Percentiles rank a stretch among this genome's conserved stretches.
Conservation (phyloP, 2,888 invertebrate species). For the Drosophila mayaguana region DNA sequence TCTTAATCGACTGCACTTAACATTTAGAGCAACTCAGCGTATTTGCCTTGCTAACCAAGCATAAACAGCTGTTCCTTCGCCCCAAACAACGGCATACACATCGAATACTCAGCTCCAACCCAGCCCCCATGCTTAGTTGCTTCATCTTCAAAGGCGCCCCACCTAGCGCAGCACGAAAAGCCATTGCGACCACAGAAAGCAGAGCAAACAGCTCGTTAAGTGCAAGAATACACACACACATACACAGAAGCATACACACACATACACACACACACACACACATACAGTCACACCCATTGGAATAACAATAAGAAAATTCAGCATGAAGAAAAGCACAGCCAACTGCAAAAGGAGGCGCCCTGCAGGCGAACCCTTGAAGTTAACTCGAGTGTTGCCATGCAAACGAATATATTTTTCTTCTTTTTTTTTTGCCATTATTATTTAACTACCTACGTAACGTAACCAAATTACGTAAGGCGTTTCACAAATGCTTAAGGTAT, state of each 20-base stretch:
- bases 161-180: constrained; percentile 32
- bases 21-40: constrained; percentile 4
- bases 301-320: constrained; percentile 58
- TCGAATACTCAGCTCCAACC: background rate
- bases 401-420: constrained; percentile 31
- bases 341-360: constrained; percentile 36
- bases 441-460: constrained; percentile 59
- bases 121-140: background rate
- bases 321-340: constrained; percentile 45
- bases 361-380: constrained; percentile 45
- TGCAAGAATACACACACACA: constrained; percentile 48
- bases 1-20: background rate
- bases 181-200: constrained; percentile 54
- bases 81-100: background rate
- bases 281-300: constrained; percentile 17
- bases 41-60: constrained; percentile 16
- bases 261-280: constrained; percentile 2
- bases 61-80: constrained; percentile 17
- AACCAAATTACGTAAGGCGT: constrained; percentile 61
- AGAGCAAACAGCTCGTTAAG: constrained; percentile 65
- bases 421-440: constrained; percentile 18
- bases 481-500: constrained; percentile 22
- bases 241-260: constrained; percentile 6
- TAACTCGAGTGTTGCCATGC: constrained; percentile 64
- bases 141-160: constrained; percentile 18